These are phyloP conservation scores for Orgyia antiqua DNA, from an alignment of 2,888 invertebrate genomes.

Conservation along the genomic window DNA sequence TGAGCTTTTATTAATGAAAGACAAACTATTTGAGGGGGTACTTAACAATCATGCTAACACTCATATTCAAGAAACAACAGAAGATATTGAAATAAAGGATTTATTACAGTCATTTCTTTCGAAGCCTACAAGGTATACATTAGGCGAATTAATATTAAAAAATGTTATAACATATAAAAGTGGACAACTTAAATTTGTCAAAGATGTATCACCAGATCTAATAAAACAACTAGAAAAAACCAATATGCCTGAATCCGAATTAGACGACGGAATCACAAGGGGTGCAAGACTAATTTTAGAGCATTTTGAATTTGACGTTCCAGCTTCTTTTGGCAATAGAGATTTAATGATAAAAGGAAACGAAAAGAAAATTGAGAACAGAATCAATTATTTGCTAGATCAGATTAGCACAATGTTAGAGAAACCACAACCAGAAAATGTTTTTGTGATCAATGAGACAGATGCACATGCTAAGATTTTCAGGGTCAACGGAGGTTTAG, in stretches of 20 bases:
- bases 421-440: neutral
- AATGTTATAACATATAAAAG: constrained; percentile 1
- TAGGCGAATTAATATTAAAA: constrained; percentile 8
- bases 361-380: neutral
- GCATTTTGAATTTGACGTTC: constrained; percentile 4
- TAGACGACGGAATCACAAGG: neutral
- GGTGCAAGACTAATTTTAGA: constrained; percentile 5
- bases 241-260: neutral
- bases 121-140: neutral
- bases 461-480: constrained; percentile 3
- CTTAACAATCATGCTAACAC: neutral
- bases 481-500: constrained; percentile 9
- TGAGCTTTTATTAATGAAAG: neutral
- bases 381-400: constrained; percentile 3
- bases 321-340: constrained; percentile 13
- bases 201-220: neutral
- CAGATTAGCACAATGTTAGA: constrained; percentile 3
- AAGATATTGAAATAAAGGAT: neutral
- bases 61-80: neutral
- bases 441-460: constrained; percentile 8
- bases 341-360: constrained; percentile 8
- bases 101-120: constrained; percentile 1
- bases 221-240: neutral
- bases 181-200: neutral
- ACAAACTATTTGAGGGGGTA: constrained; percentile 1